phyloP scores from a whole-genome alignment of 1,140 invertebrate species.

The Heterodera schachtii region DNA sequence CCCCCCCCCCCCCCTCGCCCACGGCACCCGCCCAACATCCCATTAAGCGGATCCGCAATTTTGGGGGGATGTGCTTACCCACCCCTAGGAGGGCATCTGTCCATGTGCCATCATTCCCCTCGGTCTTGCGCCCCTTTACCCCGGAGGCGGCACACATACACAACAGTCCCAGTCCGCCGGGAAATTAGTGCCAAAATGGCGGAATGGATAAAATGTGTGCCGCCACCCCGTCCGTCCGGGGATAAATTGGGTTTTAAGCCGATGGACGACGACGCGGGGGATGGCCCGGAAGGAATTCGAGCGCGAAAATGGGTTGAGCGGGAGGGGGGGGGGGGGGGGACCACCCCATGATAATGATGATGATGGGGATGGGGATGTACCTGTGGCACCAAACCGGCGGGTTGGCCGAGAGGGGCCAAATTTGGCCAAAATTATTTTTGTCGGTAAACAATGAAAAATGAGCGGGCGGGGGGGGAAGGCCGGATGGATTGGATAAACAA shows the following conservation, averaged over 20 bases:
- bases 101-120: background rate
- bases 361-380: background rate
- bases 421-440: background rate
- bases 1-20: no score
- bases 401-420: background rate
- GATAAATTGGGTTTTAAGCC: conserved; percentile 4
- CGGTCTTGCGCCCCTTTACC: background rate
- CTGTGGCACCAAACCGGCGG: background rate
- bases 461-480: background rate
- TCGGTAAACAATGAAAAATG: background rate
- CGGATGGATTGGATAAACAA: background rate
- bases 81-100: no score
- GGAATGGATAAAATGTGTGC: conserved; percentile 9
- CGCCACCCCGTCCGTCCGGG: no score
- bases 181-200: conserved; percentile 14
- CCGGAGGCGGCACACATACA: background rate
- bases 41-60: background rate
- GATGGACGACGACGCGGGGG: background rate
- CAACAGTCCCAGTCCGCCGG: background rate
- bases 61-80: background rate
- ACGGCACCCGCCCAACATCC: no score
- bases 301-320: conserved; percentile 1
- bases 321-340: background rate
- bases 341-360: no score
- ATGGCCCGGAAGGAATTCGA: conserved; percentile 18